Base-by-base conservation (phyloP, 2,888 invertebrate species). In the Polylopha cassiicola region DNA sequence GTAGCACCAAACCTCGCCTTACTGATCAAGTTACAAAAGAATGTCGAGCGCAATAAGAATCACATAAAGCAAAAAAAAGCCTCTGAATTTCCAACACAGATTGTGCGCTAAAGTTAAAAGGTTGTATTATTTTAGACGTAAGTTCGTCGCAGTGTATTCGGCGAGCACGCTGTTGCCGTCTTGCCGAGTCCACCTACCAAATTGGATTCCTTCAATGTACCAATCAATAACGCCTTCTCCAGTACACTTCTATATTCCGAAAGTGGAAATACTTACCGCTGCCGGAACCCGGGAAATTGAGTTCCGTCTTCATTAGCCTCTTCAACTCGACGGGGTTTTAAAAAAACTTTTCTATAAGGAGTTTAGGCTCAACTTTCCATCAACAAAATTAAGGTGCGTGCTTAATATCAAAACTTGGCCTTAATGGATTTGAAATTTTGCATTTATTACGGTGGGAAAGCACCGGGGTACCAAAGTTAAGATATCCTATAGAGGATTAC, bases 361-460 rank as follows among this genome's bases (percentile, higher is more conserved):
- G 67, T 75, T 80, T 71, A 71, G 67, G 62, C 59, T 45, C 61
- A 53, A 76, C 75, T 80, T 76, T 66, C 77, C 80, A 81, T 81
- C 80, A 80, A 74, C 77, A 71, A 76, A 79, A 80, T 81, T 73
- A 79, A 78, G 76, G 75, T 75, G 66, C 73, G 65, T 70, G 66
- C 73, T 73, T 75, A 75, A 77, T 77, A 77, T 73, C 73, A 69
- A 74, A 81, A 79, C 72, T 82, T 79, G 61, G 58, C 55, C 58
- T 55, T 79, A 80, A 81, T 80, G 81, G 81, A 77, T 81, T 80
- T 72, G 67, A 63, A 77, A 82, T 80, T 79, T 75, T 67, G 73
- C 76, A 77, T 78, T 80, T 67, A 77, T 76, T 73, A 71, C 55
- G 51, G n/a, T n/a, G n/a, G n/a, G n/a, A n/a, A n/a, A n/a, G n/a